Percentiles rank a stretch among this genome's conserved stretches.
Evolutionary conservation across 2,113 vertebrate species (phyloP).

Genomic region (Rostratula benghalensis): DNA sequence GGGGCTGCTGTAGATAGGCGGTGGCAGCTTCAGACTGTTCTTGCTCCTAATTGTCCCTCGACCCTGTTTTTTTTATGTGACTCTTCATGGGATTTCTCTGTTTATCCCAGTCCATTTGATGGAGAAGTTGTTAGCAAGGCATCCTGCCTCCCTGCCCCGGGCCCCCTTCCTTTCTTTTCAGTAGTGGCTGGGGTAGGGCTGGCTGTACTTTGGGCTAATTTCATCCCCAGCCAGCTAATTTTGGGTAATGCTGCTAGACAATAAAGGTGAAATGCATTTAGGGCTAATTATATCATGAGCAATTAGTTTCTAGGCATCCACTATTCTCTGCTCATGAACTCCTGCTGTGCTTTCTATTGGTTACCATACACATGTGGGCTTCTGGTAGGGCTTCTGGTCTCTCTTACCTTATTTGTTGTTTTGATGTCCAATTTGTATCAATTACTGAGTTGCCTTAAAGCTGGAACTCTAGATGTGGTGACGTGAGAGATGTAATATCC

Average conservation of each 20-base stretch:
- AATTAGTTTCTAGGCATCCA: background rate
- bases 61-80: too few species aligned
- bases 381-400: background rate
- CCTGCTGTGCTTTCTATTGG: background rate
- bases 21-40: background rate
- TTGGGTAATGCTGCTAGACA: too few species aligned
- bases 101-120: background rate
- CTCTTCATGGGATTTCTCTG: background rate
- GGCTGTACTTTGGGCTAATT: background rate
- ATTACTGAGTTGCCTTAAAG: background rate
- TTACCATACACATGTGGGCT: background rate
- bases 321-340: background rate
- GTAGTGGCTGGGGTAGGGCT: background rate
- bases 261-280: too few species aligned
- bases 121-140: background rate
- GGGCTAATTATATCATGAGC: background rate
- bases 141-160: background rate
- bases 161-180: background rate
- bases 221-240: too few species aligned
- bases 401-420: background rate
- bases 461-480: background rate
- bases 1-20: accelerated
- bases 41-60: background rate
- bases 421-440: background rate
- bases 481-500: background rate